Evolutionary conservation across 2,888 invertebrate species (phyloP).

Genomic region (Polyploca ridens): DNA sequence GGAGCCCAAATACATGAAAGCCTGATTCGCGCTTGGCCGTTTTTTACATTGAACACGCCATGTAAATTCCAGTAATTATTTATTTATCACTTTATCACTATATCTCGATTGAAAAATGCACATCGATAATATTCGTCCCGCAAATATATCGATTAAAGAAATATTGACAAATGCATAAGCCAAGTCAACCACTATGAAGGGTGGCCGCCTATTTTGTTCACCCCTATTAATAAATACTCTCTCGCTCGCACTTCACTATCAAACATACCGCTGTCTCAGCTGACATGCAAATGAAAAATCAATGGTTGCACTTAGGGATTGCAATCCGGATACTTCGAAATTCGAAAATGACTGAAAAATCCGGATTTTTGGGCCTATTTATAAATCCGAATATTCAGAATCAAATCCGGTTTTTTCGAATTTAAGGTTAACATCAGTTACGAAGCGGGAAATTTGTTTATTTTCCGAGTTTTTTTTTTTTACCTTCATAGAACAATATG

Average conservation of each 20-base stretch:
- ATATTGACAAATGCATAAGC: conserved; percentile 20
- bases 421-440: no score
- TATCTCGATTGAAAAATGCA: conserved; percentile 11
- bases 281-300: conserved; percentile 44
- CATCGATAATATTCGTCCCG: neutral
- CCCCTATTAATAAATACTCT: conserved; percentile 25
- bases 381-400: no score
- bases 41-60: neutral
- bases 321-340: no score
- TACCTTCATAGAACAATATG: no score
- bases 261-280: conserved; percentile 24
- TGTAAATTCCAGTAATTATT: no score
- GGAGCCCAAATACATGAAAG: no score
- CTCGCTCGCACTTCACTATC: conserved; percentile 22
- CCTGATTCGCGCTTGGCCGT: no score
- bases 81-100: neutral
- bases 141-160: conserved; percentile 19
- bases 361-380: no score
- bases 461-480: no score
- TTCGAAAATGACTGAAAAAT: no score
- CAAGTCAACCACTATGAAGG: conserved; percentile 12
- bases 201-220: conserved; percentile 14
- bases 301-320: conserved; percentile 37
- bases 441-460: no score
- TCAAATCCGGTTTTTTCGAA: no score